Evolutionary conservation across 2,797 vertebrate species (phyloP).

Genomic region (Danio choprae): DNA sequence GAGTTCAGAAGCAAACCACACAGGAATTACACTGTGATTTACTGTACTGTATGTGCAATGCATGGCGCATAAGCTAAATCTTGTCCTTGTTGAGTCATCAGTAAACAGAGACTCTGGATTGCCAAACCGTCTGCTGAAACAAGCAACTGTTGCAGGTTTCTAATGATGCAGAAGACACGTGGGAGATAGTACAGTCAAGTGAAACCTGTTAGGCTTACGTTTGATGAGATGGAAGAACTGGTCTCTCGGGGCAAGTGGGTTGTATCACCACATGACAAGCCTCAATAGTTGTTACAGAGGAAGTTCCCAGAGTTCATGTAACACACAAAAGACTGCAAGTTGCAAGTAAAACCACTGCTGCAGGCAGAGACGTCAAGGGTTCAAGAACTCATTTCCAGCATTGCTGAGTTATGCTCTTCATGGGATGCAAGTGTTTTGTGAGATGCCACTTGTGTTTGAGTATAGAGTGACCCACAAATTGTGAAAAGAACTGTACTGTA

Average conservation of each 20-base stretch:
- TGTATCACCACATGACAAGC: slow-evolving; percentile 1
- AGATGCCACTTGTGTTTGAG: background rate
- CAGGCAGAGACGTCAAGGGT: background rate
- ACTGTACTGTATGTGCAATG: background rate
- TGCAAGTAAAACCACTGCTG: background rate
- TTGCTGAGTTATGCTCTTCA: background rate
- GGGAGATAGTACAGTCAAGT: background rate
- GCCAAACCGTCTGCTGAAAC: background rate
- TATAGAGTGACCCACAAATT: background rate
- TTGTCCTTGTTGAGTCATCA: background rate
- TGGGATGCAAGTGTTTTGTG: background rate
- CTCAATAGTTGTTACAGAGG: background rate
- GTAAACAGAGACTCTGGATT: background rate
- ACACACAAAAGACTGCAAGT: background rate
- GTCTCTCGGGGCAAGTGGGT: background rate
- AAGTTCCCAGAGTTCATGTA: slow-evolving; percentile 4
- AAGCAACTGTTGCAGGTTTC: background rate
- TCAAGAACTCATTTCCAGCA: background rate
- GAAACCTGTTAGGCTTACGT: background rate
- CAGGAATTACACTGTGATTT: background rate
- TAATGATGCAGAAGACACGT: background rate
- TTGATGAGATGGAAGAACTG: background rate
- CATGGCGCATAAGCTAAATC: background rate
- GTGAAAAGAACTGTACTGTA: background rate
- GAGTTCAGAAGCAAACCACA: background rate